Conservation (phyloP, 1,140 invertebrate species). For the Drosophila funebris region DNA sequence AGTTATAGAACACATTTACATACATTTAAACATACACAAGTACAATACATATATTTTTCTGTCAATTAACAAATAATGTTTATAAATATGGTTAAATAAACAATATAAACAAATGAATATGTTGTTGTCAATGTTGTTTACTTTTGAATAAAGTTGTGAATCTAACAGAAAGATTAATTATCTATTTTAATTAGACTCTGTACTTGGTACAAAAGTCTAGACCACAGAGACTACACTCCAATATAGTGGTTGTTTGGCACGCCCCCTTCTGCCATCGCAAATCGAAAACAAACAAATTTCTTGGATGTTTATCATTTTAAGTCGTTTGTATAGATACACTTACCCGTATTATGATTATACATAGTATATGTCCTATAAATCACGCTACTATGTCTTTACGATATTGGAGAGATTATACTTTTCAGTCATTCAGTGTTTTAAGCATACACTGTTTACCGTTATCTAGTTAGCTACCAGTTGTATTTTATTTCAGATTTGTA, state of each 20-base stretch:
- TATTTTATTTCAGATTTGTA: too few species aligned
- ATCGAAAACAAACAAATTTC: too few species aligned
- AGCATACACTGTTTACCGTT: conserved; percentile 54
- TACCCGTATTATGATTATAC: background rate
- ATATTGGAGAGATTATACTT: conserved; percentile 27
- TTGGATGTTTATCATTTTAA: conserved; percentile 61
- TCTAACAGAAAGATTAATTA: too few species aligned
- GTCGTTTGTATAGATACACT: conserved; percentile 23
- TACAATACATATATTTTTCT: conserved; percentile 67
- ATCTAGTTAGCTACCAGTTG: conserved; percentile 8
- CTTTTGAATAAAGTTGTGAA: background rate
- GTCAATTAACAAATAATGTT: conserved; percentile 67
- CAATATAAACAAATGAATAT: conserved; percentile 24
- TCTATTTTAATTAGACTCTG: too few species aligned
- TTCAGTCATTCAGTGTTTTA: conserved; percentile 61
- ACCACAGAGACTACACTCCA: too few species aligned
- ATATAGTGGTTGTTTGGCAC: too few species aligned
- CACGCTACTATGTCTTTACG: conserved; percentile 10
- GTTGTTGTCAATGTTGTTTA: background rate
- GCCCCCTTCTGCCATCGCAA: too few species aligned
- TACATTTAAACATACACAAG: conserved; percentile 45
- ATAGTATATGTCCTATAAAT: conserved; percentile 43
- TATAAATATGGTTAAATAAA: conserved; percentile 52
- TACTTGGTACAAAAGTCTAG: too few species aligned
- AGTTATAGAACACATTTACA: conserved; percentile 37